Evolutionary conservation across 2,113 vertebrate species (phyloP).

Genomic region (Symphodus melops): DNA sequence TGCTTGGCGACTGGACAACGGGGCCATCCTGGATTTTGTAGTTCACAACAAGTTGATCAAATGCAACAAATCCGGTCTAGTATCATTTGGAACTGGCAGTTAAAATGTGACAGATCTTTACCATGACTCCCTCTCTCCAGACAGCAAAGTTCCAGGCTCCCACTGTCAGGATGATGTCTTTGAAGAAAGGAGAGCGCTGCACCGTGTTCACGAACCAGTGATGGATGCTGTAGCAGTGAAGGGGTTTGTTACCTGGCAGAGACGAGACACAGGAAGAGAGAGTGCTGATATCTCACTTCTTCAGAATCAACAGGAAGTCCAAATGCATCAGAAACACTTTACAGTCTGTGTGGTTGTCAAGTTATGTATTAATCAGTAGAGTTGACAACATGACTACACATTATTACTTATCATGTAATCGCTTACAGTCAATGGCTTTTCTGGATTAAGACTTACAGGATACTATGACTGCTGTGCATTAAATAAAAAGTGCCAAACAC

Average conservation of each 20-base stretch:
- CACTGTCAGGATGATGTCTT: conserved; percentile 88
- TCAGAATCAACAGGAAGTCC: background rate
- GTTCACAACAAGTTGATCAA: background rate
- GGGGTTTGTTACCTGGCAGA: conserved; percentile 76
- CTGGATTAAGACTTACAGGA: no score
- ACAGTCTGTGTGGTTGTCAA: background rate
- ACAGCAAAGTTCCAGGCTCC: conserved; percentile 90
- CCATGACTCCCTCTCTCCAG: conserved; percentile 91
- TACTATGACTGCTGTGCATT: no score
- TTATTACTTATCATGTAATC: no score
- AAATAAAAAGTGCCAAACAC: background rate
- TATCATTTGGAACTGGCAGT: background rate
- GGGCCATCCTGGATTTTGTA: conserved; percentile 81
- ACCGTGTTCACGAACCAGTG: conserved; percentile 85
- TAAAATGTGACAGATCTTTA: conserved; percentile 66
- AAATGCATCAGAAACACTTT: background rate
- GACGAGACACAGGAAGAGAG: conserved; percentile 19
- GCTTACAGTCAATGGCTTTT: no score
- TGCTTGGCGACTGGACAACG: conserved; percentile 82
- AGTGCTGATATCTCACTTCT: background rate
- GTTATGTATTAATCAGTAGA: no score
- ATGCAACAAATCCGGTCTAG: background rate
- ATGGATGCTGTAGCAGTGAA: conserved; percentile 74
- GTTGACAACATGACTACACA: no score
- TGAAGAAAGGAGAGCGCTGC: conserved; percentile 91